Base-by-base conservation (phyloP, 2,797 vertebrate genomes). In the Pipistrellus nathusii region DNA sequence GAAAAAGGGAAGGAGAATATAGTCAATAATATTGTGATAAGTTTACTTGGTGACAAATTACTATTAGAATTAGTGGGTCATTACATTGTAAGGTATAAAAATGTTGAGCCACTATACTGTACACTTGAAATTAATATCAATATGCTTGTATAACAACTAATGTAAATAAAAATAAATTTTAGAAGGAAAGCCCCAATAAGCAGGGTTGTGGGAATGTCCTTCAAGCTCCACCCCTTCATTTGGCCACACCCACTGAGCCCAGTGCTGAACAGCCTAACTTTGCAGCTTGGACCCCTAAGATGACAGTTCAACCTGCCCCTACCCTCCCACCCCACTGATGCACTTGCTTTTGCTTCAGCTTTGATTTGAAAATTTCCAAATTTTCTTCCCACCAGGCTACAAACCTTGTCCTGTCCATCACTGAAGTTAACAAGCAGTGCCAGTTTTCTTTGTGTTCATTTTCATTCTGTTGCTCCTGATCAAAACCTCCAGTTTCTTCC, bases 301-400 rank as follows among this genome's bases (percentile, higher is more conserved):
- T 35, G 76, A 30, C 2, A 55, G 38, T 30, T 69, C 51, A 76
- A 8, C 13, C 18, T 48, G 14, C 3, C 9, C 55, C 10, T 11
- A 44, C 10, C 10, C 10, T 25, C 23, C 55, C 23, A 59, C 23
- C 21, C 5, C 0, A 5, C 10, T 17, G 4, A 3, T 23, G 25
- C 59, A 84, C 27, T 71, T 55, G 72, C n/a, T 75, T 90, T 80
- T 71, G 86, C 25, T 94, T 94, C 53, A 12, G 14, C 15, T 14
- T 90, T 72, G 44, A 86, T 57, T 59, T 62, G 23, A 75, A 32
- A 5, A 35, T 80, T 88, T 32, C 14, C 71, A 77, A 85, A 88
- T 44, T 76, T 91, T 78, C 32, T 76, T 91, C 73, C 68, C 53
- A 30, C 15, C 21, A 23, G 18, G 68, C 38, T 13, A 0, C 18